Percentiles rank a stretch among this genome's conserved stretches.
phyloP scores from a whole-genome alignment of 2,888 invertebrate genomes.

The Shargacucullia verbasci region DNA sequence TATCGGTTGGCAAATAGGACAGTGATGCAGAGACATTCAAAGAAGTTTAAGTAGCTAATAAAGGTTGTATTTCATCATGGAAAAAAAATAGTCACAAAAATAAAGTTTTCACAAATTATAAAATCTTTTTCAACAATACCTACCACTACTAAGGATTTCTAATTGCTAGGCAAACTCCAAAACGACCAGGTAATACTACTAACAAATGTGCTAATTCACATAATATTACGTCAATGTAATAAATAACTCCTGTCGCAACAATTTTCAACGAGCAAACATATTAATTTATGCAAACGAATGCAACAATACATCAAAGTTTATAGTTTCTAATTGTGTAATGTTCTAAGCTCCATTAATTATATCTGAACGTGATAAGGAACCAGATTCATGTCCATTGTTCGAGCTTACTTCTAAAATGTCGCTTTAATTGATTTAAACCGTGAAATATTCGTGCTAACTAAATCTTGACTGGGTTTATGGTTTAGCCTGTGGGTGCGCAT shows the following conservation, averaged over 20 bases:
- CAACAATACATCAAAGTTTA: constrained; percentile 55
- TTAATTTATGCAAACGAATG: constrained; percentile 58
- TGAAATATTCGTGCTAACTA: constrained; percentile 47
- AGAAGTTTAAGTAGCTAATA: no score
- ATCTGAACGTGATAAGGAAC: constrained; percentile 65
- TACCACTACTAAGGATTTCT: neutral
- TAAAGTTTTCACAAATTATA: no score
- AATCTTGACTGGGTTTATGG: constrained; percentile 33
- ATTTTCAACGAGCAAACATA: constrained; percentile 50
- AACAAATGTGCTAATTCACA: constrained; percentile 29
- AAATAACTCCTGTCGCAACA: constrained; percentile 49
- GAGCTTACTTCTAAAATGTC: constrained; percentile 63
- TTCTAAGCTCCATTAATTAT: constrained; percentile 68
- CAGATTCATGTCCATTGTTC: constrained; percentile 67
- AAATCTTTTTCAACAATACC: no score
- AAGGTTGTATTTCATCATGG: no score
- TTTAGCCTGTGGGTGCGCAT: constrained; percentile 12
- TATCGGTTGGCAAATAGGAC: no score
- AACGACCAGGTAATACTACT: constrained; percentile 17
- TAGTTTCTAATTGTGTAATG: constrained; percentile 65
- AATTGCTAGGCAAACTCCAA: neutral
- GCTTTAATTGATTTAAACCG: constrained; percentile 65
- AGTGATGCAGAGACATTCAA: no score
- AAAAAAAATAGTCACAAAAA: no score
- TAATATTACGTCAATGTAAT: constrained; percentile 38